Conservation (phyloP, 2,797 vertebrate species). For the Scleropages formosus region DNA sequence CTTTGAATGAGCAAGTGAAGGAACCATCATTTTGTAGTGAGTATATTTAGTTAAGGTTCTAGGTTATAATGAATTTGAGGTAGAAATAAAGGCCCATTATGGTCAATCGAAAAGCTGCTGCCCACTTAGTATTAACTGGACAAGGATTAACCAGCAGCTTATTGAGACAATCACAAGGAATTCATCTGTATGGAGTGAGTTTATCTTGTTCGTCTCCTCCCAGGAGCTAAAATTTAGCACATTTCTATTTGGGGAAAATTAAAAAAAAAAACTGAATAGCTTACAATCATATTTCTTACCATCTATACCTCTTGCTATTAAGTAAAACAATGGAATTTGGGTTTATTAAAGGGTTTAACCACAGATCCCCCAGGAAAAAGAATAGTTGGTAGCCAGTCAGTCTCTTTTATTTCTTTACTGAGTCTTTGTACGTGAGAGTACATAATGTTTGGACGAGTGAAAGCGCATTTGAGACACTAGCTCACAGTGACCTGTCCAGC, state of each 20-base stretch:
- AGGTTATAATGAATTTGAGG: background rate
- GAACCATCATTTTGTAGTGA: too few species aligned
- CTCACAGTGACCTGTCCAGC: too few species aligned
- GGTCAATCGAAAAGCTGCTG: background rate
- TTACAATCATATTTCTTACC: background rate
- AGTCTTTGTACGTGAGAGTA: too few species aligned
- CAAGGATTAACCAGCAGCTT: background rate
- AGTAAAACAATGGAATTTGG: background rate
- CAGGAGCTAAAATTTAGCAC: background rate
- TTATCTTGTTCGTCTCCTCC: background rate
- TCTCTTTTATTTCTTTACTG: too few species aligned
- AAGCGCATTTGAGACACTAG: background rate
- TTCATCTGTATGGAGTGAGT: background rate
- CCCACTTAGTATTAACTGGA: background rate
- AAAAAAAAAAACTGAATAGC: too few species aligned
- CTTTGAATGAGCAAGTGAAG: background rate
- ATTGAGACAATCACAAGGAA: conserved; percentile 22
- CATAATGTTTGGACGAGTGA: background rate
- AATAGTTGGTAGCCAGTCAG: too few species aligned
- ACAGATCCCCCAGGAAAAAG: too few species aligned
- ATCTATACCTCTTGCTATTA: background rate
- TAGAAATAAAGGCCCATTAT: background rate
- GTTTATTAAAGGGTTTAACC: too few species aligned
- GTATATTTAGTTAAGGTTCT: conserved; percentile 6
- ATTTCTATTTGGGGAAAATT: too few species aligned